Base-by-base conservation (phyloP, 2,888 invertebrate genomes). In the Cremastobaeus sp. region DNA sequence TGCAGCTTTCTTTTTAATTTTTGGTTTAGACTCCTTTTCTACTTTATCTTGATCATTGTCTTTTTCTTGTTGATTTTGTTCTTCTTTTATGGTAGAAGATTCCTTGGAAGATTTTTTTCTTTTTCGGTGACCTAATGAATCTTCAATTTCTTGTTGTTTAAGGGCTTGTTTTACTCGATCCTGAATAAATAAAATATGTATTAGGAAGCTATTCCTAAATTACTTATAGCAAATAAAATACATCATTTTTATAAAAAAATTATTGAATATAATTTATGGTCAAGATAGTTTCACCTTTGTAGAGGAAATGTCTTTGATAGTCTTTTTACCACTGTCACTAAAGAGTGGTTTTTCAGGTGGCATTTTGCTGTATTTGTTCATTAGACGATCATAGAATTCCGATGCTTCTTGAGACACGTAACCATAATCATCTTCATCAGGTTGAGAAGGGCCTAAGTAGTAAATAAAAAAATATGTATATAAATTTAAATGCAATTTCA, bases 361-460 rank as follows among this genome's bases (percentile, higher is more conserved):
- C 82, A 92, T 89, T 83, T 91, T 91, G 79, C 90, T 92, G 79
- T 95, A 95, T 84, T 95, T 95, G 78, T 93, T 93, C 91, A 96
- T 94, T 89, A 96, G 92, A 86, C 95, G 95, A 77, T 92, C 92
- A 85, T 96, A 96, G 79, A 93, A 90, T 20, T 93, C 94, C 37
- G 94, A 92, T 0, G 95, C 94, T 85, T 94, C 94, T 80, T 93
- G 93, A 0, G 96, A 96, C 32, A 94, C 95, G 84, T 95, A 96
- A 0, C 96, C 96, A 84, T 96, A 96, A 84, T 96, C 96, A 88
- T 96, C 96, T 84, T 95, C 95, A 81, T 96, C 96, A 0, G 95
- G 94, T 82, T 95, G 95, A 0, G 93, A 91, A 0, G 93, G 92
- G 0, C 94, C 89, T 88, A 17, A 30, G 15, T 35, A 35, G 6